These are phyloP conservation scores for Paralinhomoeus sp. DNA, from an alignment of 2,888 invertebrate species.

Conservation along the genomic window DNA sequence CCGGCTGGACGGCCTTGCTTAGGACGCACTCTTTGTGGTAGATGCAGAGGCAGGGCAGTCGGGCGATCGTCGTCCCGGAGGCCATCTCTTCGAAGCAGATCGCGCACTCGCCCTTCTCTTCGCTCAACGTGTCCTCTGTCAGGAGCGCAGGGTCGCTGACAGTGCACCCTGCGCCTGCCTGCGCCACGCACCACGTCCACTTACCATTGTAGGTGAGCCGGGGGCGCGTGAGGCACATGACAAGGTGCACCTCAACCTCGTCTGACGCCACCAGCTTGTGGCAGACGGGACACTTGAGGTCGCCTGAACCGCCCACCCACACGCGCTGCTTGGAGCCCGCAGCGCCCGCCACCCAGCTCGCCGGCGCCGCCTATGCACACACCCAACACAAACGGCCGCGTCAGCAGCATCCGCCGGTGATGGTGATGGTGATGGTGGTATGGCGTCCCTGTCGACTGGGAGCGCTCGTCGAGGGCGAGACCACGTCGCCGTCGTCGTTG, in stretches of 20 bases:
- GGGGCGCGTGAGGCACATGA: constrained; percentile 97
- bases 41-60: constrained; percentile 95
- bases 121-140: constrained; percentile 83
- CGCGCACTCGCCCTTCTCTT: constrained; percentile 92
- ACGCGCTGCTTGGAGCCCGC: too few relatives aligned
- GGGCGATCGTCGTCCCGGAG: constrained; percentile 84
- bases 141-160: constrained; percentile 15
- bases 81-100: constrained; percentile 91
- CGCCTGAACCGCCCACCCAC: too few relatives aligned
- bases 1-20: background rate
- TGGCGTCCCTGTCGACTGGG: too few relatives aligned
- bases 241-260: constrained; percentile 95
- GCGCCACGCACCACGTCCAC: constrained; percentile 18
- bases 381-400: too few relatives aligned
- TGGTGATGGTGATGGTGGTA: too few relatives aligned
- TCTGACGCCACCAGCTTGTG: constrained; percentile 91
- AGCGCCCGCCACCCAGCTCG: too few relatives aligned
- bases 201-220: constrained; percentile 92
- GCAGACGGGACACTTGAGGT: constrained; percentile 96
- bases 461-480: too few relatives aligned
- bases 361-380: too few relatives aligned
- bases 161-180: too few relatives aligned
- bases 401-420: too few relatives aligned
- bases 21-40: constrained; percentile 73
- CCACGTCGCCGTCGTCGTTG: too few relatives aligned